Evolutionary conservation across 2,888 invertebrate genomes (phyloP).

Genomic region (Meteorus colon): DNA sequence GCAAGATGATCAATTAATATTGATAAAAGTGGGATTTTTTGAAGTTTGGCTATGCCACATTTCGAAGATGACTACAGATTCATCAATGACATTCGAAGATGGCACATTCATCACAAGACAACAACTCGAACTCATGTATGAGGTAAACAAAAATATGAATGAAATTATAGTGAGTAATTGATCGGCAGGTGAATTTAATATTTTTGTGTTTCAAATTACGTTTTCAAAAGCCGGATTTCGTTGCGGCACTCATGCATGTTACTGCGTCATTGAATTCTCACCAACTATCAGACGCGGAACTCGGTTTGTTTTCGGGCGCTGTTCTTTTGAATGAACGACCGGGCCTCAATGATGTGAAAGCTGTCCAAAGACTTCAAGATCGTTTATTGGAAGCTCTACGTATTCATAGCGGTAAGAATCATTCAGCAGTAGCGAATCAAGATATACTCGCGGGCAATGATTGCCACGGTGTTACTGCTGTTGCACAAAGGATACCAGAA

Average conservation of each 20-base stretch:
- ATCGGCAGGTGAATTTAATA: conserved; percentile 73
- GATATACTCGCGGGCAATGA: conserved; percentile 64
- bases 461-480: conserved; percentile 71
- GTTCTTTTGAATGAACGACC: conserved; percentile 88
- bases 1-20: conserved; percentile 96
- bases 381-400: conserved; percentile 91
- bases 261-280: conserved; percentile 84
- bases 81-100: conserved; percentile 90
- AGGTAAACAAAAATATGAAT: conserved; percentile 76
- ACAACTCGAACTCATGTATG: conserved; percentile 91
- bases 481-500: conserved; percentile 82
- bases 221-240: conserved; percentile 84
- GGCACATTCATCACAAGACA: conserved; percentile 88
- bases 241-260: conserved; percentile 87
- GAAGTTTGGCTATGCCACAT: conserved; percentile 96
- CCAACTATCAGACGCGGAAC: conserved; percentile 90
- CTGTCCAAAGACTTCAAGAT: conserved; percentile 86
- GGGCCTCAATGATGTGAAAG: conserved; percentile 86
- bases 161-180: not conserved
- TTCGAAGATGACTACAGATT: conserved; percentile 84
- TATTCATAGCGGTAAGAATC: conserved; percentile 77
- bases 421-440: conserved; percentile 67
- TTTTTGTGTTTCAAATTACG: not conserved
- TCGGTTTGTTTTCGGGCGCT: conserved; percentile 90
- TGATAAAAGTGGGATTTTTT: conserved; percentile 97